A percentile compares a stretch with the other conserved stretches of the same genome.
phyloP scores from a whole-genome alignment of 2,113 vertebrate genomes.

The Oostethus manadensis region DNA sequence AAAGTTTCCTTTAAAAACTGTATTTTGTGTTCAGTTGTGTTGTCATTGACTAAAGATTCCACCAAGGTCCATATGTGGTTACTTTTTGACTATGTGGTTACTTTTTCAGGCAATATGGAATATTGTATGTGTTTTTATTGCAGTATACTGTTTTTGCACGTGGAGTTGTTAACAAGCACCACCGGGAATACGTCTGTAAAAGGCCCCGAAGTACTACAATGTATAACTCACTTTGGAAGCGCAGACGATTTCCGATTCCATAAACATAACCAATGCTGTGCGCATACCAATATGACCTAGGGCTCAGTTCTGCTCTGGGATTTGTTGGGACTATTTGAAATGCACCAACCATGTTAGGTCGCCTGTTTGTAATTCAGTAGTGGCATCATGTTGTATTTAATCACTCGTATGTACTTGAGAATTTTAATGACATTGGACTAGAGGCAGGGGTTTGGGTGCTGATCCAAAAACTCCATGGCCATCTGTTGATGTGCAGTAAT shows the following conservation, averaged over 20 bases:
- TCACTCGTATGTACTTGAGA: slow-evolving; percentile 4
- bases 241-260: slow-evolving; percentile 23
- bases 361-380: slow-evolving; percentile 10
- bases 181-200: slow-evolving; percentile 9
- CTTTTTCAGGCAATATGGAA: slow-evolving; percentile 15
- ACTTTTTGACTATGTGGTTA: slow-evolving; percentile 5
- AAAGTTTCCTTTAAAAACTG: too few species aligned
- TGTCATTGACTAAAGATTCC: too few species aligned
- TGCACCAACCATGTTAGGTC: slow-evolving; percentile 16
- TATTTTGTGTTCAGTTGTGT: too few species aligned
- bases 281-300: slow-evolving; percentile 22
- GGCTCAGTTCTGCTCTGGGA: slow-evolving; percentile 13
- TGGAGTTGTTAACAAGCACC: slow-evolving; percentile 22
- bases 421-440: slow-evolving; percentile 4
- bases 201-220: slow-evolving; percentile 11
- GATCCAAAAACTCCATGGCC: slow-evolving; percentile 5
- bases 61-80: background rate
- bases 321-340: slow-evolving; percentile 30
- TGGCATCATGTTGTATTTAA: slow-evolving; percentile 1
- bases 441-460: slow-evolving; percentile 1
- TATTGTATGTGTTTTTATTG: background rate
- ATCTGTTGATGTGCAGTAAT: background rate
- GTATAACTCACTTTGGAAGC: slow-evolving; percentile 20
- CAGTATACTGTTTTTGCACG: slow-evolving; percentile 15
- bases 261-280: slow-evolving; percentile 18